A percentile compares a stretch with the other conserved stretches of the same genome.
Conservation (phyloP, 2,888 invertebrate species). For the Pandemis heparana region DNA sequence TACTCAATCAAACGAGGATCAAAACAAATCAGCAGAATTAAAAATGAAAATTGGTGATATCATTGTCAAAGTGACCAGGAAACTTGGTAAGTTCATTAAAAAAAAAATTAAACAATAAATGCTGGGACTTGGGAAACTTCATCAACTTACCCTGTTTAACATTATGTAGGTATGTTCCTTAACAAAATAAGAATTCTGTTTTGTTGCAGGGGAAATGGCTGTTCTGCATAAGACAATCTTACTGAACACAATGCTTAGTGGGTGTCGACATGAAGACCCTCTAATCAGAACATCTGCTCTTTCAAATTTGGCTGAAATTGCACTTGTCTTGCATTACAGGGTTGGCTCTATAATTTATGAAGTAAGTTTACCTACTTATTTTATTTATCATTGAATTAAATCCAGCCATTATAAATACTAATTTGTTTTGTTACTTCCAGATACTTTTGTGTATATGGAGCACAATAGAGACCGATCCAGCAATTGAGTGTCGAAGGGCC, state of each 20-base stretch:
- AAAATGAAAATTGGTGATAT: conserved; percentile 93
- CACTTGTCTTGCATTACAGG: conserved; percentile 90
- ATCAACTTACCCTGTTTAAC: not conserved
- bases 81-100: conserved; percentile 86
- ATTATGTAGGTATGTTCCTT: not conserved
- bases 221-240: conserved; percentile 88
- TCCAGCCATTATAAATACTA: conserved; percentile 31
- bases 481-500: conserved; percentile 91
- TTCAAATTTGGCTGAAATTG: conserved; percentile 93
- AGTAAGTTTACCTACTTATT: conserved; percentile 72
- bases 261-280: conserved; percentile 89
- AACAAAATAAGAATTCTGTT: conserved; percentile 13
- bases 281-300: conserved; percentile 92
- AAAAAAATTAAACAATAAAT: not conserved
- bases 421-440: conserved; percentile 74
- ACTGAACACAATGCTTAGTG: conserved; percentile 89
- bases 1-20: conserved; percentile 60
- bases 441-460: conserved; percentile 89
- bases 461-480: conserved; percentile 89
- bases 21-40: conserved; percentile 82
- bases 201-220: conserved; percentile 88
- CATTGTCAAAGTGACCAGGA: conserved; percentile 89
- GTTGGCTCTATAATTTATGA: conserved; percentile 90
- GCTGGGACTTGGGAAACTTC: not conserved
- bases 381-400: not conserved